A percentile compares a stretch with the other conserved stretches of the same genome.
These are phyloP conservation scores for Catamblyrhynchus diadema DNA, from an alignment of 2,797 vertebrate species.

Conservation along the genomic window DNA sequence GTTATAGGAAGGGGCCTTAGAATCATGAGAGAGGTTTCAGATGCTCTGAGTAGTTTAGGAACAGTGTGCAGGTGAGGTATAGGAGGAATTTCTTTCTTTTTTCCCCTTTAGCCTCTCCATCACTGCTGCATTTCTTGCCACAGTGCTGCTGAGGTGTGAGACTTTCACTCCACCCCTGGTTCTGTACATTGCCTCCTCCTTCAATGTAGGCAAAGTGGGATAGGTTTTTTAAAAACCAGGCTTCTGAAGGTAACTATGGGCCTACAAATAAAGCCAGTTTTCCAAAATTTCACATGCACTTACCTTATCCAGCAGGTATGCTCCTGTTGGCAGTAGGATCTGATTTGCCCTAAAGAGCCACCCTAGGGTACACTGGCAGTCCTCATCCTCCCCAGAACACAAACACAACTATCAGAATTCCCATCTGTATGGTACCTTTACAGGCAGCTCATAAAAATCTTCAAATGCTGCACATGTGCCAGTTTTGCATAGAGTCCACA, in stretches of 20 bases:
- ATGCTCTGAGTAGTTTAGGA: background rate
- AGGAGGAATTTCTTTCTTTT: background rate
- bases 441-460: background rate
- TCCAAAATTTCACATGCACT: background rate
- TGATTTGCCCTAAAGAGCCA: background rate
- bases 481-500: background rate
- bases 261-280: background rate
- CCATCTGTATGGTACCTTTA: background rate
- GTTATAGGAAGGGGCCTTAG: background rate
- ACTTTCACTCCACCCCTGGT: background rate
- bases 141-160: background rate
- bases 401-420: background rate
- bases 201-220: background rate
- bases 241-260: background rate
- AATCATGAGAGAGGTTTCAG: background rate
- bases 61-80: background rate
- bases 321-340: background rate
- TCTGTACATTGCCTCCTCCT: background rate
- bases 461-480: rapidly evolving
- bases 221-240: background rate
- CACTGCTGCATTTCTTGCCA: background rate
- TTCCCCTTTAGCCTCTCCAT: background rate
- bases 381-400: background rate
- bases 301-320: background rate
- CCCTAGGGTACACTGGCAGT: background rate